Conservation (phyloP, 2,797 vertebrate genomes). For the Smutsia temminckii region DNA sequence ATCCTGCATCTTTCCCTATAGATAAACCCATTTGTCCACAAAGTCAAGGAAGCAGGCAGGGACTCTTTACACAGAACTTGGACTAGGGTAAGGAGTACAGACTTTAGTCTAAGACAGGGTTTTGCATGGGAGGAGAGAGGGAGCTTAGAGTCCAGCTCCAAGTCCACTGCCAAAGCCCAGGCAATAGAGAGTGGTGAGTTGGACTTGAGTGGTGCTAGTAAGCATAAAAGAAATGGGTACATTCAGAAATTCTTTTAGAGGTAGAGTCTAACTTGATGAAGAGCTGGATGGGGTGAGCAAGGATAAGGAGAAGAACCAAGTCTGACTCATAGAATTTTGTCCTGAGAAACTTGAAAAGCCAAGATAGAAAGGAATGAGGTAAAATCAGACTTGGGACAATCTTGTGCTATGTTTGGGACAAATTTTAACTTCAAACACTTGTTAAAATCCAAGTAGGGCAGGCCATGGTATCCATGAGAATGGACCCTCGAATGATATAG, state of each 20-base stretch:
- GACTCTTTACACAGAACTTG: not conserved
- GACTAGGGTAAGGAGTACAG: not conserved
- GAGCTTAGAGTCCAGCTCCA: not conserved
- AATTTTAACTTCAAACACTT: not conserved
- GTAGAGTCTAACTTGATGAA: not conserved
- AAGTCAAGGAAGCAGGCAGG: not conserved
- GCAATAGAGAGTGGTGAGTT: not conserved
- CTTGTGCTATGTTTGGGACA: not conserved
- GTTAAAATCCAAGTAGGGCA: not conserved
- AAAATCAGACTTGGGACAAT: not conserved
- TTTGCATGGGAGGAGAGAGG: not conserved
- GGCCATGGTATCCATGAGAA: rapidly evolving
- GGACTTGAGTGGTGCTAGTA: not conserved
- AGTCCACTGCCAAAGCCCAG: not conserved
- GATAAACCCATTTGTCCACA: not conserved
- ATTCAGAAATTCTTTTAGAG: not conserved
- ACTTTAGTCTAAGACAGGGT: not conserved
- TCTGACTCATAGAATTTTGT: not conserved
- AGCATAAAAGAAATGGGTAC: not conserved
- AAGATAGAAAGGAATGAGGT: not conserved
- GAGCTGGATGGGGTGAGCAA: not conserved
- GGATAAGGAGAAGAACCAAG: not conserved
- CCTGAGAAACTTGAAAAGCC: not conserved
- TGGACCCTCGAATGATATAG: not conserved
- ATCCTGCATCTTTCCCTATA: not conserved